phyloP scores from a whole-genome alignment of 1,140 invertebrate genomes.

The Neocloeon triangulifer region DNA sequence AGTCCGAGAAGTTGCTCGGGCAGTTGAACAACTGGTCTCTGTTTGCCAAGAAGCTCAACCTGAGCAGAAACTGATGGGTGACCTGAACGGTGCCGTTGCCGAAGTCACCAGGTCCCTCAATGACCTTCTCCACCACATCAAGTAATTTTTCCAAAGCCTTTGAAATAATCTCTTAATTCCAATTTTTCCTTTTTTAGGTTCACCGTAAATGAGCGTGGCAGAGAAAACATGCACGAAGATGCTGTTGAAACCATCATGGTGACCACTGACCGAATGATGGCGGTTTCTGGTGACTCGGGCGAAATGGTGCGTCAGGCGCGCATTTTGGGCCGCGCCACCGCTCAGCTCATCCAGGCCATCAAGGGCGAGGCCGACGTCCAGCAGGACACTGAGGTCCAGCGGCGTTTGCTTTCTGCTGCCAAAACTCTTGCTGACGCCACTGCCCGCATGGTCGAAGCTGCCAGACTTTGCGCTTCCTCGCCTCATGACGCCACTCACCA shows the following conservation, averaged over 20 bases:
- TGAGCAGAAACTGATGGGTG: conserved; percentile 31
- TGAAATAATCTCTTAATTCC: too few relatives aligned
- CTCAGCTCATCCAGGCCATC: conserved; percentile 77
- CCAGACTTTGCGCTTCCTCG: conserved; percentile 67
- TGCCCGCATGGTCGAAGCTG: conserved; percentile 86
- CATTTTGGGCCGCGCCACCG: conserved; percentile 77
- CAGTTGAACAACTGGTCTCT: conserved; percentile 74
- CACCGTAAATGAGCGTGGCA: conserved; percentile 20
- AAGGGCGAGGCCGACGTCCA: conserved; percentile 81
- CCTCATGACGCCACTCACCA: conserved; percentile 69
- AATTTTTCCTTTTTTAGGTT: too few relatives aligned
- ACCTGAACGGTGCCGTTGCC: conserved; percentile 61
- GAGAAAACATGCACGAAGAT: conserved; percentile 47
- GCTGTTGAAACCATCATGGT: conserved; percentile 75
- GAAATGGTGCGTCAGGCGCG: conserved; percentile 92
- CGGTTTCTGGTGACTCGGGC: conserved; percentile 55
- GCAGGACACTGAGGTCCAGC: conserved; percentile 70
- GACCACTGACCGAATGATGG: conserved; percentile 73
- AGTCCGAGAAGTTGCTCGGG: conserved; percentile 73
- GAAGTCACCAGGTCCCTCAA: conserved; percentile 79
- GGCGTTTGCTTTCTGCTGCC: conserved; percentile 71
- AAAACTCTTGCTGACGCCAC: conserved; percentile 91
- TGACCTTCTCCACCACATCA: conserved; percentile 77
- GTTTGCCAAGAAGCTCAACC: conserved; percentile 53
- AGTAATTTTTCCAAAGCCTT: conserved; percentile 18